Evolutionary conservation across 1,140 invertebrate genomes (phyloP).

Genomic region (Hypothenemus hampei): DNA sequence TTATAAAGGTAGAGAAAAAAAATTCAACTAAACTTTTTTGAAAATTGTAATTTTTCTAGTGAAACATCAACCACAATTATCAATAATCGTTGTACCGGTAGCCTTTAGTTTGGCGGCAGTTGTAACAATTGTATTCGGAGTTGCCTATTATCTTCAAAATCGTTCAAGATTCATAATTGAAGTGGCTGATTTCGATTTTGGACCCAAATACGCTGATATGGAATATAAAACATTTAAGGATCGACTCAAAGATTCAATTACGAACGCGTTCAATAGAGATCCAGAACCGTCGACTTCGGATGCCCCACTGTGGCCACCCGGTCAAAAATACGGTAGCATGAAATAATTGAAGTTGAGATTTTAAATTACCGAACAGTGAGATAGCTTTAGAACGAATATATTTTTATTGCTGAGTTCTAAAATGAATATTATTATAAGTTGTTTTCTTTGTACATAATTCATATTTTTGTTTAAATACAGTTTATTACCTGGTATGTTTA

Average conservation of each 20-base stretch:
- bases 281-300: conserved; percentile 36
- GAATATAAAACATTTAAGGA: conserved; percentile 82
- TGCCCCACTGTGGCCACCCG: conserved; percentile 40
- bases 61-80: conserved; percentile 68
- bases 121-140: conserved; percentile 75
- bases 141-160: conserved; percentile 77
- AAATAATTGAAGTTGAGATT: conserved; percentile 20
- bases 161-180: conserved; percentile 72
- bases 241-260: conserved; percentile 70
- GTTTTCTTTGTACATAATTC: too few species aligned
- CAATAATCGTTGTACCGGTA: conserved; percentile 79
- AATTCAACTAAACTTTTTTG: too few species aligned
- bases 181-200: conserved; percentile 85
- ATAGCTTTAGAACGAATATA: too few species aligned
- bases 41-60: too few species aligned
- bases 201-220: conserved; percentile 65
- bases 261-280: conserved; percentile 51
- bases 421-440: too few species aligned
- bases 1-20: conserved; percentile 76
- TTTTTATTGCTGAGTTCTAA: too few species aligned
- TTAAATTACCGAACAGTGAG: too few species aligned
- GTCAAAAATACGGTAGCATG: conserved; percentile 44
- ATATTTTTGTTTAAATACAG: too few species aligned
- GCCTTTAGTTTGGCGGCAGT: conserved; percentile 71
- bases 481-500: too few species aligned